phyloP scores from a whole-genome alignment of 2,797 vertebrate species.

The Enteromius argenteus region DNA sequence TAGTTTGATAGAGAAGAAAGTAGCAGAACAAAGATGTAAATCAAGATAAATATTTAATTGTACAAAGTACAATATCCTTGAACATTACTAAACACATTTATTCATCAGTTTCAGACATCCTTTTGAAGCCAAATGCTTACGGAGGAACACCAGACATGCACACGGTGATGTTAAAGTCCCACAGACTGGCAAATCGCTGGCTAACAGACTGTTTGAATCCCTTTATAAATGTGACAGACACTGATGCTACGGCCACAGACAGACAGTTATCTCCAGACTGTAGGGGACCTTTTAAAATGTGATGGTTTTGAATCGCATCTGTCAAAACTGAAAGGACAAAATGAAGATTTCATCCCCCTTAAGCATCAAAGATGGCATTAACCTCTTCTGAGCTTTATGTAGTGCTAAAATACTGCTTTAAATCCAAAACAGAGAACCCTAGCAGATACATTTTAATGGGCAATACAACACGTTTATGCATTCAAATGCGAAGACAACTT shows the following conservation, averaged over 20 bases:
- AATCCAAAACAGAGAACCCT: background rate
- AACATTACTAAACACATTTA: background rate
- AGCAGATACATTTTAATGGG: background rate
- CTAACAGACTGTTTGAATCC: slow-evolving; percentile 29
- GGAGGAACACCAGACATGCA: background rate
- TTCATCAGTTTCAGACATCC: slow-evolving; percentile 25
- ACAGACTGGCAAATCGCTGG: slow-evolving; percentile 15
- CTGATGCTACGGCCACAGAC: slow-evolving; percentile 7
- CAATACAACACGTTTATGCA: background rate
- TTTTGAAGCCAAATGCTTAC: slow-evolving; percentile 7
- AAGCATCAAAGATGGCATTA: slow-evolving; percentile 10
- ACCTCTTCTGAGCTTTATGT: slow-evolving; percentile 9
- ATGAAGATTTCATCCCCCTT: slow-evolving; percentile 20
- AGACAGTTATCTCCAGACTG: slow-evolving; percentile 23
- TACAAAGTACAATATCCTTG: background rate
- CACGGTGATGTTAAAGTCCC: background rate
- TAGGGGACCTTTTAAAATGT: slow-evolving; percentile 35
- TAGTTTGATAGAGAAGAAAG: background rate
- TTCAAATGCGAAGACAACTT: background rate
- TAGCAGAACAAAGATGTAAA: background rate
- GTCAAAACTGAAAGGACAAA: slow-evolving; percentile 41
- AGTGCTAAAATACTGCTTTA: background rate
- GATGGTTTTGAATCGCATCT: slow-evolving; percentile 20
- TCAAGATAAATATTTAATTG: slow-evolving; percentile 32
- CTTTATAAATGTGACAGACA: slow-evolving; percentile 30